Conservation (phyloP, 2,888 invertebrate species). For the Meganola albula region DNA sequence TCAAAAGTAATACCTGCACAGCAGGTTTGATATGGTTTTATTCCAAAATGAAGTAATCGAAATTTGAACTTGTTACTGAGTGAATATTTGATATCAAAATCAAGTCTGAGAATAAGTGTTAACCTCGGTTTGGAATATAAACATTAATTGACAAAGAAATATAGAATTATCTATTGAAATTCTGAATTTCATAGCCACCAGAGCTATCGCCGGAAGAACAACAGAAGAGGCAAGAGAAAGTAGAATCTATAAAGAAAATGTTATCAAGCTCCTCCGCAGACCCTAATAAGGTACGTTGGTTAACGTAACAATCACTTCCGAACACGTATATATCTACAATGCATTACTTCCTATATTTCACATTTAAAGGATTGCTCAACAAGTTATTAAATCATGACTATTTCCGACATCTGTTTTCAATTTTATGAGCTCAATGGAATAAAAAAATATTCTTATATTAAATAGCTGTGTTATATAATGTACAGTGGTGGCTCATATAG, state of each 20-base stretch:
- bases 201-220: conserved; percentile 91
- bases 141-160: too few relatives aligned
- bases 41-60: too few relatives aligned
- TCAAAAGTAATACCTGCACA: too few relatives aligned
- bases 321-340: conserved; percentile 8
- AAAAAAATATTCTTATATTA: too few relatives aligned
- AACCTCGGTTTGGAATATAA: too few relatives aligned
- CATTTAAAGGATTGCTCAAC: conserved; percentile 17
- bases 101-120: too few relatives aligned
- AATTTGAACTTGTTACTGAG: too few relatives aligned
- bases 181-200: conserved; percentile 80
- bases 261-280: conserved; percentile 82
- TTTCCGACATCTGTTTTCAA: conserved; percentile 17
- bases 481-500: too few relatives aligned
- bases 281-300: conserved; percentile 57
- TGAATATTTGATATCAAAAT: too few relatives aligned
- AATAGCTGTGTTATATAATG: too few relatives aligned
- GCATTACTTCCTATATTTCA: conserved; percentile 19
- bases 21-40: too few relatives aligned
- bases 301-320: conserved; percentile 13
- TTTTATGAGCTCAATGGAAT: conserved; percentile 8
- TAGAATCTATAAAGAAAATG: conserved; percentile 94
- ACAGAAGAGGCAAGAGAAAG: conserved; percentile 89
- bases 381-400: conserved; percentile 17
- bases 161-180: too few relatives aligned